These are phyloP conservation scores for Coenonympha glycerion DNA, from an alignment of 2,888 invertebrate genomes.

Conservation along the genomic window DNA sequence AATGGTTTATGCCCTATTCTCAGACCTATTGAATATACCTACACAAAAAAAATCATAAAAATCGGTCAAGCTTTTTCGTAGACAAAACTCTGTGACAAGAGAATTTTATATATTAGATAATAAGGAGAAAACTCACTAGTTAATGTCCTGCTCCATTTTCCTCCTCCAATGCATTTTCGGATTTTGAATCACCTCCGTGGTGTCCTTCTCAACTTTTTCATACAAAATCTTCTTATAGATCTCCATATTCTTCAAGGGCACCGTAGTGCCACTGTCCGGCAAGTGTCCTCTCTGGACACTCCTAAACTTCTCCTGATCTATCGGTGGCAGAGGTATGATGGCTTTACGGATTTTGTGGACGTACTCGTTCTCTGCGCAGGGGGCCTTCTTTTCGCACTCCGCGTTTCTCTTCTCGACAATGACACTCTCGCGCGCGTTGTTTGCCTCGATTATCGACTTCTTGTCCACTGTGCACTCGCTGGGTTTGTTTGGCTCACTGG, in stretches of 20 bases:
- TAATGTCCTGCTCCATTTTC: conserved; percentile 52
- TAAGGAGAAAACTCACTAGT: conserved; percentile 39
- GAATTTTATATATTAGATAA: no score
- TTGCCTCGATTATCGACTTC: conserved; percentile 64
- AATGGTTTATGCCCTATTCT: no score
- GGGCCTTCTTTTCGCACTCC: conserved; percentile 36
- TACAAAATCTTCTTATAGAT: conserved; percentile 66
- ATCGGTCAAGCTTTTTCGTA: no score
- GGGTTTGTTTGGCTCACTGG: background rate
- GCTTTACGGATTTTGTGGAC: conserved; percentile 69
- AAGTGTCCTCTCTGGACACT: conserved; percentile 33
- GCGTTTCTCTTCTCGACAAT: conserved; percentile 53
- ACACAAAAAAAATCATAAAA: no score
- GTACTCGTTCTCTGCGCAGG: conserved; percentile 41
- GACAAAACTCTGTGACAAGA: no score
- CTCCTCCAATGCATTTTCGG: conserved; percentile 55
- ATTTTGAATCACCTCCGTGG: conserved; percentile 40
- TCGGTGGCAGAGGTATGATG: conserved; percentile 56
- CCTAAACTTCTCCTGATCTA: conserved; percentile 57
- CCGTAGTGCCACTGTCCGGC: conserved; percentile 33
- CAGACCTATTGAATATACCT: no score
- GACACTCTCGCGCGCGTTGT: conserved; percentile 65
- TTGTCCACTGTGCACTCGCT: conserved; percentile 39
- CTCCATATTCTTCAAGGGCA: conserved; percentile 58
- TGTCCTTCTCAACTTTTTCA: conserved; percentile 43